Percentiles rank a stretch among this genome's conserved stretches.
Evolutionary conservation across 2,888 invertebrate genomes (phyloP).

Genomic region (Apeira syringaria): DNA sequence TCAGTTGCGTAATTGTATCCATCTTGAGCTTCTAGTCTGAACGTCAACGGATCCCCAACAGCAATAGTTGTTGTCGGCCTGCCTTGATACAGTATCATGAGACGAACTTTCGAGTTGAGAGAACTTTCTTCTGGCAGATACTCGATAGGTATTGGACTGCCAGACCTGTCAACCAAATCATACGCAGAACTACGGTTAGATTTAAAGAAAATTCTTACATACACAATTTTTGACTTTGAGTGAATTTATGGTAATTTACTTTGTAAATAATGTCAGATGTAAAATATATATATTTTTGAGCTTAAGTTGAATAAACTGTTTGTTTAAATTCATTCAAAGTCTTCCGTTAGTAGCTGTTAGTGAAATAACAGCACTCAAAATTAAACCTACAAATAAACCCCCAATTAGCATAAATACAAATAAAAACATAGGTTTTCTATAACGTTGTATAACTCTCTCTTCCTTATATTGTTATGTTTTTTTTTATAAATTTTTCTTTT

Average conservation of each 20-base stretch:
- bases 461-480: no score
- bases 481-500: no score
- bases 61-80: slow-evolving; percentile 96
- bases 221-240: slow-evolving; percentile 59
- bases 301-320: not conserved
- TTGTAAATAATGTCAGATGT: not conserved
- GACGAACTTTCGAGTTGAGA: slow-evolving; percentile 92
- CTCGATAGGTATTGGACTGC: slow-evolving; percentile 96
- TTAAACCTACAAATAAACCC: slow-evolving; percentile 38
- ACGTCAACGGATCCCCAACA: slow-evolving; percentile 95
- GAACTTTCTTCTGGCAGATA: slow-evolving; percentile 96
- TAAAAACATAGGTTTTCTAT: no score
- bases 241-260: slow-evolving; percentile 42
- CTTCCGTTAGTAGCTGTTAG: slow-evolving; percentile 81
- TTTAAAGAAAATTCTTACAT: slow-evolving; percentile 41
- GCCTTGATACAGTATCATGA: slow-evolving; percentile 94
- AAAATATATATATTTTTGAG: not conserved
- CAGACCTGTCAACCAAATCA: slow-evolving; percentile 87
- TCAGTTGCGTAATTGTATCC: slow-evolving; percentile 94
- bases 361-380: slow-evolving; percentile 75
- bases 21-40: slow-evolving; percentile 94
- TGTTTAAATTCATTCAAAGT: slow-evolving; percentile 68
- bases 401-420: slow-evolving; percentile 28
- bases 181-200: slow-evolving; percentile 77
- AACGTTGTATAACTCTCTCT: no score